A percentile compares a stretch with the other conserved stretches of the same genome.
phyloP scores from a whole-genome alignment of 2,113 vertebrate genomes.

The Dascyllus trimaculatus region DNA sequence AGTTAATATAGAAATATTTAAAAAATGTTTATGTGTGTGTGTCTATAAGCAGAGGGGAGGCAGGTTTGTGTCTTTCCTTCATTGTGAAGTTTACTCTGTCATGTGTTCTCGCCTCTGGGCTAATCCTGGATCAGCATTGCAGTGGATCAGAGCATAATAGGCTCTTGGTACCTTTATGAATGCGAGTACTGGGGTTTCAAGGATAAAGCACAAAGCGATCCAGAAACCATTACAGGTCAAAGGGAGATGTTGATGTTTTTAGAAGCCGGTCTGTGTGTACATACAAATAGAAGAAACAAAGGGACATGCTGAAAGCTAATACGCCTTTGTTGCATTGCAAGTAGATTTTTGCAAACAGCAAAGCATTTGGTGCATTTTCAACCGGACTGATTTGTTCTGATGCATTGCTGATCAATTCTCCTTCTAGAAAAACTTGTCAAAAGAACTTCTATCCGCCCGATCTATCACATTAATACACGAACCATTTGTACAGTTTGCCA shows the following conservation, averaged over 20 bases:
- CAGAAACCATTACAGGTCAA: slow-evolving; percentile 7
- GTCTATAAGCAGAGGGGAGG: neutral
- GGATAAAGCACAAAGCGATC: slow-evolving; percentile 31
- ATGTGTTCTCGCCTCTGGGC: slow-evolving; percentile 46
- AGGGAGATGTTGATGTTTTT: neutral
- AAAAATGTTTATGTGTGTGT: too few species aligned
- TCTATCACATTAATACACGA: slow-evolving; percentile 22
- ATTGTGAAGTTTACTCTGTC: slow-evolving; percentile 31
- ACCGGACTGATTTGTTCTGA: neutral
- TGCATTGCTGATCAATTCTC: neutral
- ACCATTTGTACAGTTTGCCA: neutral
- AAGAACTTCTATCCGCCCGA: slow-evolving; percentile 1
- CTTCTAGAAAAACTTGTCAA: neutral
- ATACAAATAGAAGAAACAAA: too few species aligned
- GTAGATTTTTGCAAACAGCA: neutral
- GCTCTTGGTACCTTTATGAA: slow-evolving; percentile 51
- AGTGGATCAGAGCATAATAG: slow-evolving; percentile 51
- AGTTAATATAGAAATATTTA: too few species aligned
- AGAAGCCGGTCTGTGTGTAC: neutral
- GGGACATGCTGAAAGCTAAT: neutral
- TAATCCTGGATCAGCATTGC: slow-evolving; percentile 61
- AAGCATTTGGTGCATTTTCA: too few species aligned
- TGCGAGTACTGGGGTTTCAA: slow-evolving; percentile 36
- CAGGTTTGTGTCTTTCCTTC: slow-evolving; percentile 21
- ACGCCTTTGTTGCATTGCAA: neutral